These are phyloP conservation scores for Pangasius sanitwongsei DNA, from an alignment of 2,797 vertebrate genomes.

Conservation along the genomic window DNA sequence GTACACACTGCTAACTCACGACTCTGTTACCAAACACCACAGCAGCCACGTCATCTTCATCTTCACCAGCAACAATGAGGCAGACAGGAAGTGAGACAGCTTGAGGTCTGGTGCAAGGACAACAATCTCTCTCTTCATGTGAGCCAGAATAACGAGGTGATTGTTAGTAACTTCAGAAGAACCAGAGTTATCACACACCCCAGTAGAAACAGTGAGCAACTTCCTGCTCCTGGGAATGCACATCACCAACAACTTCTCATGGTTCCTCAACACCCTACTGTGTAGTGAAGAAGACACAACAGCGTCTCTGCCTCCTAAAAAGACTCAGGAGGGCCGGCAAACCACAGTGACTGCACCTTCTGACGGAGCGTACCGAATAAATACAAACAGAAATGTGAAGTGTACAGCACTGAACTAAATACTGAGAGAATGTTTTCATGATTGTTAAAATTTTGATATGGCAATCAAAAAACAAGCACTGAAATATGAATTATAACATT, in stretches of 20 bases:
- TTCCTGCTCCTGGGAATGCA: not conserved
- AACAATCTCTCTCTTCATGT: not conserved
- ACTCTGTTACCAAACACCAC: not conserved
- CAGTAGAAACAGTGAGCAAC: not conserved
- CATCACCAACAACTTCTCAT: not conserved
- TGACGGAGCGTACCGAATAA: not conserved
- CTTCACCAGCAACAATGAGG: not conserved
- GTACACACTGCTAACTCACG: not conserved
- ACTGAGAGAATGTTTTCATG: not conserved
- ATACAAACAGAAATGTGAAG: not conserved
- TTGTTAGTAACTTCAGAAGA: not conserved
- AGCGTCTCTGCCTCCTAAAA: not conserved
- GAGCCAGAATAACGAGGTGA: not conserved
- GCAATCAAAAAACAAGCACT: not conserved
- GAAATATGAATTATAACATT: not conserved
- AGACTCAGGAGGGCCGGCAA: not conserved
- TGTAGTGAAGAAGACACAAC: too few relatives aligned
- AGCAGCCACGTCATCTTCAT: not conserved
- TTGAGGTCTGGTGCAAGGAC: slow-evolving; percentile 13
- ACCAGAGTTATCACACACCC: slow-evolving; percentile 8
- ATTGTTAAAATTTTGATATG: not conserved
- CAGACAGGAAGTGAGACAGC: slow-evolving; percentile 18
- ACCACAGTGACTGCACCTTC: not conserved
- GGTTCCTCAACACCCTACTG: not conserved
- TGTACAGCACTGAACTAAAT: not conserved